Percentiles rank a stretch among this genome's conserved stretches.
Evolutionary conservation across 2,797 vertebrate genomes (phyloP).

Genomic region (Tragopan temminckii): DNA sequence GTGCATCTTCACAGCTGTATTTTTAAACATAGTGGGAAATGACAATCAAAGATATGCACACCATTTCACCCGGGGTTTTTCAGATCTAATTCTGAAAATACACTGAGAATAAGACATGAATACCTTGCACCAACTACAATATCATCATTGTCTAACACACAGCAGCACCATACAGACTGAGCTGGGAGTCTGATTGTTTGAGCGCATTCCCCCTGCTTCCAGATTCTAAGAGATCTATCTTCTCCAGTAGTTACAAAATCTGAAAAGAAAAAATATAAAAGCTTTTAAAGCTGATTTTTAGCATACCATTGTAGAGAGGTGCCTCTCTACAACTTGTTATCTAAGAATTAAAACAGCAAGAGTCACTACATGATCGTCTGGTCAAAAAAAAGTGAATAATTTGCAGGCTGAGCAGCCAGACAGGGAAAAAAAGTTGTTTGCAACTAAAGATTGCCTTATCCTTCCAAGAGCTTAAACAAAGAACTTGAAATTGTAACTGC

Average conservation of each 20-base stretch:
- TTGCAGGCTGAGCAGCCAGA: background rate
- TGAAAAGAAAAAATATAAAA: constrained; percentile 60
- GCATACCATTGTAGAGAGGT: background rate
- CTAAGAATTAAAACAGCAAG: background rate
- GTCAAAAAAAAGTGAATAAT: background rate
- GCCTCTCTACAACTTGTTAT: background rate
- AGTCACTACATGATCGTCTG: rapidly evolving
- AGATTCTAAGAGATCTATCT: constrained; percentile 93
- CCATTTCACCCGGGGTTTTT: background rate
- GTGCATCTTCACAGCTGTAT: background rate
- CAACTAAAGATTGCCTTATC: background rate
- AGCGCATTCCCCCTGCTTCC: constrained; percentile 90
- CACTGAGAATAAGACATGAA: constrained; percentile 6
- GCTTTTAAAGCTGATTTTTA: background rate
- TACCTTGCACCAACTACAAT: constrained; percentile 96
- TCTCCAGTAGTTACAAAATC: constrained; percentile 96
- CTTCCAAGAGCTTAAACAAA: background rate
- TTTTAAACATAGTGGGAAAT: background rate
- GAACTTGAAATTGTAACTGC: background rate
- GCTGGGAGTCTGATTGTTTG: constrained; percentile 95
- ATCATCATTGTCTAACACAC: constrained; percentile 93
- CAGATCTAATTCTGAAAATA: background rate
- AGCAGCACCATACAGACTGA: constrained; percentile 97
- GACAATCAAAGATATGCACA: background rate
- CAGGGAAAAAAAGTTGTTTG: background rate